Percentiles rank a stretch among this genome's conserved stretches.
These are phyloP conservation scores for Neoniphon sammara DNA, from an alignment of 2,797 vertebrate species.

Conservation along the genomic window DNA sequence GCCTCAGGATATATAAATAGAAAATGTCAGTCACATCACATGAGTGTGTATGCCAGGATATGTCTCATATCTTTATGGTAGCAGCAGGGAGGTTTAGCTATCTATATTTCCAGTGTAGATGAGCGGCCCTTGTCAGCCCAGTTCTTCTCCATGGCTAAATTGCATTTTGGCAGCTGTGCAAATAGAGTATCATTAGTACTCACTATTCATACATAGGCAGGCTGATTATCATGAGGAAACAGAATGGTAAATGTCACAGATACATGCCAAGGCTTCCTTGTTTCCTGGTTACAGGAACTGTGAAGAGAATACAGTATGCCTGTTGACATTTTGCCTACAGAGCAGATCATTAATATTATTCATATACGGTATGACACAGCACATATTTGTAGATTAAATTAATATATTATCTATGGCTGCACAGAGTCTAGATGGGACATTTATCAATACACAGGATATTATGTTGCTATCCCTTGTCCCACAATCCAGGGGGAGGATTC, in stretches of 20 bases:
- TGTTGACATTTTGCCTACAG: not conserved
- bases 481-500: too few species aligned
- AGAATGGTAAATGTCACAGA: slow-evolving; percentile 33
- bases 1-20: slow-evolving; percentile 63
- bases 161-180: slow-evolving; percentile 22
- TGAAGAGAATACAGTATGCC: not conserved
- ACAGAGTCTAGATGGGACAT: not conserved
- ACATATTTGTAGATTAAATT: not conserved
- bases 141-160: slow-evolving; percentile 17
- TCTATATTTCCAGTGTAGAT: slow-evolving; percentile 21
- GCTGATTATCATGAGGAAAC: slow-evolving; percentile 64
- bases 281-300: slow-evolving; percentile 34
- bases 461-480: too few species aligned
- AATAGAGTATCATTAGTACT: slow-evolving; percentile 30
- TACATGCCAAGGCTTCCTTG: slow-evolving; percentile 1
- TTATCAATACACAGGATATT: too few species aligned
- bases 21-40: slow-evolving; percentile 49
- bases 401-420: not conserved
- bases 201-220: slow-evolving; percentile 5
- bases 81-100: slow-evolving; percentile 15
- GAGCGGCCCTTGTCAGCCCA: not conserved
- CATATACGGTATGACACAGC: not conserved
- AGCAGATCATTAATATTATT: not conserved
- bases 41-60: slow-evolving; percentile 39
- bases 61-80: slow-evolving; percentile 27